These are phyloP conservation scores for Catharus ustulatus DNA, from an alignment of 2,797 vertebrate genomes.

Conservation along the genomic window DNA sequence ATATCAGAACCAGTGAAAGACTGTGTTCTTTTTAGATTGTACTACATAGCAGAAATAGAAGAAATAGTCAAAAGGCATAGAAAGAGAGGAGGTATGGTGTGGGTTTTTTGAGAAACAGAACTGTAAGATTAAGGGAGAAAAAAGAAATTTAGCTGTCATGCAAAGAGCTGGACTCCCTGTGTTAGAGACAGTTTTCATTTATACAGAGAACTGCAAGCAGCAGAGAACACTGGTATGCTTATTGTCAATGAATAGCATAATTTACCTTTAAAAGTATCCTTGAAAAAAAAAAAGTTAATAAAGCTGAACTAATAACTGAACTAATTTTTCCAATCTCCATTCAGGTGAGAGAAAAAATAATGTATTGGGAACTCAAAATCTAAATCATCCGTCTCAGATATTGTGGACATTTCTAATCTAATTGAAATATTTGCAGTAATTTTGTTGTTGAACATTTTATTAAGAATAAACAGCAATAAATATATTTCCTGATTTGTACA, in stretches of 20 bases:
- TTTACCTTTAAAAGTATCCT: slow-evolving; percentile 2
- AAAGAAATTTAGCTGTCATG: slow-evolving; percentile 32
- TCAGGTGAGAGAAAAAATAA: background rate
- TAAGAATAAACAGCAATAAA: background rate
- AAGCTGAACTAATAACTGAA: background rate
- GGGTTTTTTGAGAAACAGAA: background rate
- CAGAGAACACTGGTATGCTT: slow-evolving; percentile 2
- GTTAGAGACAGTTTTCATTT: slow-evolving; percentile 14
- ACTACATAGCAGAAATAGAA: slow-evolving; percentile 29
- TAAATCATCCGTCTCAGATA: background rate
- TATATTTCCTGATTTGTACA: background rate
- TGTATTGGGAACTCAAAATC: background rate
- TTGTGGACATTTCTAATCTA: background rate
- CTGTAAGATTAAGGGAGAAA: slow-evolving; percentile 9
- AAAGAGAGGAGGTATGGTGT: background rate
- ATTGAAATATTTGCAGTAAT: background rate
- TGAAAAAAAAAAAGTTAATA: slow-evolving; percentile 24
- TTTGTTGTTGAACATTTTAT: background rate
- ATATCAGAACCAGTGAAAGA: slow-evolving; percentile 28
- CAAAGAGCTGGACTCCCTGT: slow-evolving; percentile 3
- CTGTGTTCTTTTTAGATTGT: background rate
- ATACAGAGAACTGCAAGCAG: background rate
- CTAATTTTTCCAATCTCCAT: background rate
- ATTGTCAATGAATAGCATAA: background rate
- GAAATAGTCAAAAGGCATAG: slow-evolving; percentile 42